A percentile compares a stretch with the other conserved stretches of the same genome.
Evolutionary conservation across 2,888 invertebrate genomes (phyloP).

Genomic region (Sylvicola cinctus): DNA sequence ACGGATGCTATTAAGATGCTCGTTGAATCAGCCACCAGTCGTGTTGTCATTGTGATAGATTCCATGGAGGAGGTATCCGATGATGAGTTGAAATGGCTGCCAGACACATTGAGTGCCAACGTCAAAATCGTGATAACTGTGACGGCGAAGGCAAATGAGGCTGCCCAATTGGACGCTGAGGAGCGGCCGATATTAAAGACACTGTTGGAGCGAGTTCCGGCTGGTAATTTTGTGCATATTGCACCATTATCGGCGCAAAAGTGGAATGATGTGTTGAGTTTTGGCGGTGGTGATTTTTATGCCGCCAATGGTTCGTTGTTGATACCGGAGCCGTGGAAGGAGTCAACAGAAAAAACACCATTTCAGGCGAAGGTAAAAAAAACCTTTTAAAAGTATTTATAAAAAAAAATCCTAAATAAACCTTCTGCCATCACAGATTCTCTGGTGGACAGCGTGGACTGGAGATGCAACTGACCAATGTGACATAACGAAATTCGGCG

Average conservation of each 20-base stretch:
- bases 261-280: slow-evolving; percentile 21
- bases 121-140: slow-evolving; percentile 53
- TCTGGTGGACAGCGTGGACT: slow-evolving; percentile 42
- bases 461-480: slow-evolving; percentile 30
- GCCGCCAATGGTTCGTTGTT: slow-evolving; percentile 20
- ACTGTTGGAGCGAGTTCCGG: slow-evolving; percentile 15
- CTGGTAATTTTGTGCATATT: slow-evolving; percentile 18
- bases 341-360: slow-evolving; percentile 18
- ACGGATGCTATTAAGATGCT: slow-evolving; percentile 31
- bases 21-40: slow-evolving; percentile 17
- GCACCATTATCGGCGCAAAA: slow-evolving; percentile 20
- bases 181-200: slow-evolving; percentile 9
- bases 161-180: slow-evolving; percentile 2
- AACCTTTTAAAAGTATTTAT: background rate
- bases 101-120: slow-evolving; percentile 46
- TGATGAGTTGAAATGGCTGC: slow-evolving; percentile 53
- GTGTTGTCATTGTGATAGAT: slow-evolving; percentile 45
- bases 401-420: slow-evolving; percentile 7
- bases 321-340: slow-evolving; percentile 19
- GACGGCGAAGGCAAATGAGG: slow-evolving; percentile 3
- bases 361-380: slow-evolving; percentile 17
- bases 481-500: slow-evolving; percentile 28
- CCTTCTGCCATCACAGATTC: slow-evolving; percentile 21
- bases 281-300: slow-evolving; percentile 21
- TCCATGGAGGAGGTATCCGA: slow-evolving; percentile 41